phyloP scores from a whole-genome alignment of 2,888 invertebrate genomes.

The Nycteola revayana region DNA sequence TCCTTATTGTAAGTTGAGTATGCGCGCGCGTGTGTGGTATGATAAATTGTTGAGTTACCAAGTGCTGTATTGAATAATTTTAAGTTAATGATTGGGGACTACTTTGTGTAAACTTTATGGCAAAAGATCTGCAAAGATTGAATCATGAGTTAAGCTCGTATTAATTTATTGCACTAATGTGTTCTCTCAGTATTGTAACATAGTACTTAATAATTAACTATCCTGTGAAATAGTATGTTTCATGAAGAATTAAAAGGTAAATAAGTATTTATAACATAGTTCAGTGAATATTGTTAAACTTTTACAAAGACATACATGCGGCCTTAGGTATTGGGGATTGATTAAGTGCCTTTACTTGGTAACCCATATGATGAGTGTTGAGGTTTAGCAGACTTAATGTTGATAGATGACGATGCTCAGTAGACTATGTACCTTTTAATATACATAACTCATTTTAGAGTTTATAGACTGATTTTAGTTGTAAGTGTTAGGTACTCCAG shows the following conservation, averaged over 20 bases:
- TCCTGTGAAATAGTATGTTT: no score
- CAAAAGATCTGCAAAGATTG: no score
- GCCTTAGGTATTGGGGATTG: constrained; percentile 6
- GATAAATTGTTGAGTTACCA: constrained; percentile 55
- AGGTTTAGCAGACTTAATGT: constrained; percentile 17
- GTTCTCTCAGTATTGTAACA: constrained; percentile 8
- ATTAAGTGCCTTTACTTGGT: constrained; percentile 32
- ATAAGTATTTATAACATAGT: no score
- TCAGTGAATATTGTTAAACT: no score
- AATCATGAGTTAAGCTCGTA: no score
- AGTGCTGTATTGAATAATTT: constrained; percentile 37
- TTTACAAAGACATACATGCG: not conserved
- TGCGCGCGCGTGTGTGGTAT: constrained; percentile 17
- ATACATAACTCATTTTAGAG: constrained; percentile 65
- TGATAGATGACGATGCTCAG: constrained; percentile 58
- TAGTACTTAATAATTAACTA: no score
- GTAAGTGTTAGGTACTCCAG: constrained; percentile 69
- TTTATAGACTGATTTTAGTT: constrained; percentile 76
- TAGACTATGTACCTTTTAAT: constrained; percentile 48
- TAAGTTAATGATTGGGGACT: constrained; percentile 5
- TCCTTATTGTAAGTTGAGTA: constrained; percentile 39
- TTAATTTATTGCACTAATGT: no score
- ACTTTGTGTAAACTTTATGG: no score
- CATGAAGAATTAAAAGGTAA: no score
- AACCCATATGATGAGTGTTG: constrained; percentile 12